A percentile compares a stretch with the other conserved stretches of the same genome.
Evolutionary conservation across 2,113 vertebrate species (phyloP).

Genomic region (Tragelaphus scriptus): DNA sequence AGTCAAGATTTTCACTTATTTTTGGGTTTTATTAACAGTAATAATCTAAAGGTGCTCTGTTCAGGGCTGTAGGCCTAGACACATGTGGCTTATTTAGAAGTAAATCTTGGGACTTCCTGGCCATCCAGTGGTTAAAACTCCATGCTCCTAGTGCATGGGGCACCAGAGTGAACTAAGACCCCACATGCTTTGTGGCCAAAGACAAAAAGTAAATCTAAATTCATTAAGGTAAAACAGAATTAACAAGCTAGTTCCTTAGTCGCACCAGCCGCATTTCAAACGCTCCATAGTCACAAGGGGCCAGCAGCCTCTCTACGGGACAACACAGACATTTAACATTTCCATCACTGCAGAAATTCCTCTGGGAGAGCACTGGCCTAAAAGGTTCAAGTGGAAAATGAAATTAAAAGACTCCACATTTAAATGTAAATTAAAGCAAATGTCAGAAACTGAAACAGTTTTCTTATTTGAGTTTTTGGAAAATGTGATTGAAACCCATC

Average conservation of each 20-base stretch:
- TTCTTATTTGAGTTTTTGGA: neutral
- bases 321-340: neutral
- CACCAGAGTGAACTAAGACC: neutral
- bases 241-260: too few relatives aligned
- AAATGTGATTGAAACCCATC: neutral
- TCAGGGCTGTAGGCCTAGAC: neutral
- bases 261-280: neutral
- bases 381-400: neutral
- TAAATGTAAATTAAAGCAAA: neutral
- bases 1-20: neutral
- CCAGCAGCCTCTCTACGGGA: neutral
- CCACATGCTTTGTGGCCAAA: neutral
- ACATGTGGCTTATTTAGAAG: neutral
- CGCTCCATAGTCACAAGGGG: fast-evolving
- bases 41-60: neutral
- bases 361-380: neutral
- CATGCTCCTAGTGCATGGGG: neutral
- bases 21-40: neutral
- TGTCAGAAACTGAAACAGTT: neutral
- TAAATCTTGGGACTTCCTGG: neutral
- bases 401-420: neutral
- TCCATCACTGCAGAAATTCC: neutral
- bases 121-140: neutral
- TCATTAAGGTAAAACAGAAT: neutral
- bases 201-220: neutral